Evolutionary conservation across 1,140 invertebrate genomes (phyloP), one percentile per base, ranked within the genome.

Genomic region (Neodiprion fabricii): DNA sequence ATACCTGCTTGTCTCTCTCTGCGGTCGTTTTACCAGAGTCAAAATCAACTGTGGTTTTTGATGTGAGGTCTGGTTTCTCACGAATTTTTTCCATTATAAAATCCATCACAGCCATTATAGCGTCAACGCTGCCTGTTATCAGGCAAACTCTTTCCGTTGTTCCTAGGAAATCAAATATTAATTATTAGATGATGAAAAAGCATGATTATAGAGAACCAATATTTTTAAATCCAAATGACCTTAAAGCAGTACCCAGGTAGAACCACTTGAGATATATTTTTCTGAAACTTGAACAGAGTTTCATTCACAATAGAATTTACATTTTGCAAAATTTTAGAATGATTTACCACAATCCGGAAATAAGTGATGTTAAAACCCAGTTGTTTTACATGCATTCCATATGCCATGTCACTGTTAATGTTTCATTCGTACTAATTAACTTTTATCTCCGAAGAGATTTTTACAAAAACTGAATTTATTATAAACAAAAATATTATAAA

Each of bases 31-130:
- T 79, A 88, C 91, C 86, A 91, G 94, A 76, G 89, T 91, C 85
- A 92, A 93, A 79, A 89, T 91, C 86, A 92, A 91, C 90, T 74
- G 85, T 87, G 92, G 92, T 84, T 92, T 97, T 93, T 12, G 91
- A 90, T 75, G 95, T 96, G 72, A 96, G 92, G 86, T 99, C 98
- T 67, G 98, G 97, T 86, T 99, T 99, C 87, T 99, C 98, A 82
- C 95, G 93, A 79, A 99, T 99, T 91, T 98, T 99, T 83, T 99
- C 97, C 94, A 97, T 97, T 79, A 99, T 98, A 85, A 98, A 98
- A 82, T 96, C 95, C 89, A 99, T 92, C 71, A 98, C 97, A 78
- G 94, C 92, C 92, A 98, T 95, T 80, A 99, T 97, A 77, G 96
- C 94, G 73, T 98, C 97, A 73, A 97, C 93, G 70, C 93, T 95